Conservation (phyloP, 2,888 invertebrate species). For the Dolomedes plantarius region DNA sequence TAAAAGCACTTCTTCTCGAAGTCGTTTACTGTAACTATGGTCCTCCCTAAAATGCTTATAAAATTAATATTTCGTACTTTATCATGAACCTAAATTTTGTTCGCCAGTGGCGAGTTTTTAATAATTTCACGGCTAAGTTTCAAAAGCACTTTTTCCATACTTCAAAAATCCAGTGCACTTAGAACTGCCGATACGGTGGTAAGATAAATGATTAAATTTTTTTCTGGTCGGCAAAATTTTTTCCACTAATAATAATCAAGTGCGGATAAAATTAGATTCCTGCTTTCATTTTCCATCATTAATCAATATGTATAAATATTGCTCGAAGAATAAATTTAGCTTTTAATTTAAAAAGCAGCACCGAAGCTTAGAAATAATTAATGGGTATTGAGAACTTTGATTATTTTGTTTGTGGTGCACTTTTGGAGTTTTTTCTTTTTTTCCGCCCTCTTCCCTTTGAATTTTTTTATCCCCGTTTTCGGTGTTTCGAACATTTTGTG, state of each 20-base stretch:
- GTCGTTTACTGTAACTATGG: no score
- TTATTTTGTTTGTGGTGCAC: neutral
- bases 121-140: no score
- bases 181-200: neutral
- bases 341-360: neutral
- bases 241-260: neutral
- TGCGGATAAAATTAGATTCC: neutral
- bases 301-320: constrained; percentile 16
- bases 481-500: neutral
- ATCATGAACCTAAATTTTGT: no score
- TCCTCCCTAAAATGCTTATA: no score
- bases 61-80: no score
- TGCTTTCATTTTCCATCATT: neutral
- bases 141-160: neutral
- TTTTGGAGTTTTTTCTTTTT: no score
- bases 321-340: constrained; percentile 2
- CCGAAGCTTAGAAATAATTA: neutral
- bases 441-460: no score
- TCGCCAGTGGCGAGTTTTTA: no score
- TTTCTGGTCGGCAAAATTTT: neutral
- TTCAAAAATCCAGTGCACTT: neutral
- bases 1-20: no score
- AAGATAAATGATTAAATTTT: neutral
- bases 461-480: no score
- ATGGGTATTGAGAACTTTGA: neutral